Percentiles rank a stretch among this genome's conserved stretches.
phyloP scores from a whole-genome alignment of 1,140 invertebrate species.

The Rhizoglyphus robini region DNA sequence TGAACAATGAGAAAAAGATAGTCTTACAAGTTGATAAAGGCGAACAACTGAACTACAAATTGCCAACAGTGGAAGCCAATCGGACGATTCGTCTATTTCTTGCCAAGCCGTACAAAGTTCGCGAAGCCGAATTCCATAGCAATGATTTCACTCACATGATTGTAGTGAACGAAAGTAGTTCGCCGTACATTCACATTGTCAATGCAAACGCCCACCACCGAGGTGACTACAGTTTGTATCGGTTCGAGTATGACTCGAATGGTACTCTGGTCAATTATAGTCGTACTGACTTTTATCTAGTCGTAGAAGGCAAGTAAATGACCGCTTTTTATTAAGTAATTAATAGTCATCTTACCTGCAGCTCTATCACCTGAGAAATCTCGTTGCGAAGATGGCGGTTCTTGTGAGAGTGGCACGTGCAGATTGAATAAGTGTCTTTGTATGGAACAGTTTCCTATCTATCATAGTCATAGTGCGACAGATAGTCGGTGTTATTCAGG shows the following conservation, averaged over 20 bases:
- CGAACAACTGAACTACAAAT: background rate
- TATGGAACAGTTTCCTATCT: too few relatives aligned
- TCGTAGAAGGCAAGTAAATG: background rate
- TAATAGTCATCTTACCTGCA: too few relatives aligned
- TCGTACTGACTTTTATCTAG: background rate
- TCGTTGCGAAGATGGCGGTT: background rate
- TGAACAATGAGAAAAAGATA: background rate
- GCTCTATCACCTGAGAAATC: background rate
- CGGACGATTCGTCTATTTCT: background rate
- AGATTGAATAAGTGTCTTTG: background rate
- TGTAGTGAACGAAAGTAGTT: background rate
- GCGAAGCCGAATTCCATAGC: background rate
- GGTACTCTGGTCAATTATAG: background rate
- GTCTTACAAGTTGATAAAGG: background rate
- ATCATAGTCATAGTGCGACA: too few relatives aligned
- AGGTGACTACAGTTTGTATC: background rate
- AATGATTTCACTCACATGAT: background rate
- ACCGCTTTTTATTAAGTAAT: background rate
- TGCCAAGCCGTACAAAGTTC: background rate
- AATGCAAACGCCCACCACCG: background rate
- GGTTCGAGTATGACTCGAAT: background rate
- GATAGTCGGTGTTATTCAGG: too few relatives aligned
- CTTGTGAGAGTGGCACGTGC: slow-evolving; percentile 2
- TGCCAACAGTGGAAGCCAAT: background rate
- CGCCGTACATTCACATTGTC: background rate